These are phyloP conservation scores for Vireo altiloquus DNA, from an alignment of 2,113 vertebrate genomes.

Conservation along the genomic window DNA sequence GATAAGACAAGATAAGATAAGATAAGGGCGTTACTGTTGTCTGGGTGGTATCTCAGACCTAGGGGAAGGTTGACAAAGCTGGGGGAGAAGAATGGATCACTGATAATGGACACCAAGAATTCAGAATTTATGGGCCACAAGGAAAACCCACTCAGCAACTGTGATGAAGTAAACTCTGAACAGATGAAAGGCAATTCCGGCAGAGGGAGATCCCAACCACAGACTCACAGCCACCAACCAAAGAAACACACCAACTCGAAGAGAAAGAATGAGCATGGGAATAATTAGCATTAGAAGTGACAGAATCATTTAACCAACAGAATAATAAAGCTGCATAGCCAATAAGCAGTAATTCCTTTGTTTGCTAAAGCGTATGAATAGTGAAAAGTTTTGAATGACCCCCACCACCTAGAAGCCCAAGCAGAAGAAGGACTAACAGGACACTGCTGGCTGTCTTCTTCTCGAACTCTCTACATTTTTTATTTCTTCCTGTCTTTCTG, in stretches of 20 bases:
- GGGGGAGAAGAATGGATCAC: not conserved
- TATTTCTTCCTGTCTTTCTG: not conserved
- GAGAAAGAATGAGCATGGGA: not conserved
- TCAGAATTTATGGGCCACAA: not conserved
- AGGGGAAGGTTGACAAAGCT: not conserved
- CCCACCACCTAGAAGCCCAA: not conserved
- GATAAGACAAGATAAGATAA: not conserved
- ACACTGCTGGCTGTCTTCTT: not conserved
- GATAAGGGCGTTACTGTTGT: not conserved
- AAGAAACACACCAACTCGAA: not conserved
- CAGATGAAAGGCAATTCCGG: rapidly evolving
- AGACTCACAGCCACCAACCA: not conserved
- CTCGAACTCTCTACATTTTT: not conserved
- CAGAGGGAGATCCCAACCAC: not conserved
- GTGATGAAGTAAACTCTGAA: not conserved
- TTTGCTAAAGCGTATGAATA: not conserved
- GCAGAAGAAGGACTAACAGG: not conserved
- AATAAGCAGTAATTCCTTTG: not conserved
- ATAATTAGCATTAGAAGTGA: not conserved
- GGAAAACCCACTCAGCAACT: not conserved
- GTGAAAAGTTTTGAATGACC: not conserved
- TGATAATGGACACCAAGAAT: not conserved
- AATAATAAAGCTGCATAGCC: not conserved
- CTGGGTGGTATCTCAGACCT: not conserved
- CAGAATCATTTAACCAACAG: not conserved